Percentiles rank a stretch among this genome's conserved stretches.
These are phyloP conservation scores for Catostylus mosaicus DNA, from an alignment of 30 jellyfish, hydroid and myxozoan species.

Conservation along the genomic window DNA sequence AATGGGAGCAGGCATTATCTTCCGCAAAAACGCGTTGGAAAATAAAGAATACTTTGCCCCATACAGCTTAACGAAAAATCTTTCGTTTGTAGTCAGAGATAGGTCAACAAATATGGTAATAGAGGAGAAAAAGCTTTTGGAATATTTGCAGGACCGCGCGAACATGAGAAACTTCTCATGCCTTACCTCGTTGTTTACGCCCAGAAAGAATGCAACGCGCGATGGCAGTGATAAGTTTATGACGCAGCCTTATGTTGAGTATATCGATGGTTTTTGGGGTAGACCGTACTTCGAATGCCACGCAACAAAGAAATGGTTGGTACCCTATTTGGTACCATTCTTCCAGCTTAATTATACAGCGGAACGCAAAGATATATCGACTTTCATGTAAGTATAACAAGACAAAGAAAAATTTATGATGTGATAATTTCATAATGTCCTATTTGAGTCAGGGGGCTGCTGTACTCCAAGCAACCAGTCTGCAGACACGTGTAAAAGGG, in stretches of 20 bases:
- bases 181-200: constrained; percentile 19
- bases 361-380: background rate
- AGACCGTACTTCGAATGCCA: constrained; percentile 69
- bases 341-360: constrained; percentile 15
- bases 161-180: constrained; percentile 21
- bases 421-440: too few relatives aligned
- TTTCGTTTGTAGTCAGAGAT: constrained; percentile 20
- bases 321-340: constrained; percentile 51
- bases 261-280: constrained; percentile 66
- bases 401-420: too few relatives aligned
- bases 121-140: constrained; percentile 3
- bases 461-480: too few relatives aligned
- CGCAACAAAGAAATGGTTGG: constrained; percentile 46
- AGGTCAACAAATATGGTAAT: background rate
- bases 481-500: too few relatives aligned
- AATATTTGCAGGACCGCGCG: constrained; percentile 16
- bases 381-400: constrained; percentile 27
- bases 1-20: constrained; percentile 39
- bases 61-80: constrained; percentile 11
- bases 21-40: constrained; percentile 17
- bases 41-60: constrained; percentile 59
- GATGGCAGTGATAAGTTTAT: background rate
- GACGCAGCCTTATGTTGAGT: constrained; percentile 43
- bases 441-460: too few relatives aligned
- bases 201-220: constrained; percentile 10